Conservation (phyloP, 1,140 invertebrate genomes). For the Conus betulinus region DNA sequence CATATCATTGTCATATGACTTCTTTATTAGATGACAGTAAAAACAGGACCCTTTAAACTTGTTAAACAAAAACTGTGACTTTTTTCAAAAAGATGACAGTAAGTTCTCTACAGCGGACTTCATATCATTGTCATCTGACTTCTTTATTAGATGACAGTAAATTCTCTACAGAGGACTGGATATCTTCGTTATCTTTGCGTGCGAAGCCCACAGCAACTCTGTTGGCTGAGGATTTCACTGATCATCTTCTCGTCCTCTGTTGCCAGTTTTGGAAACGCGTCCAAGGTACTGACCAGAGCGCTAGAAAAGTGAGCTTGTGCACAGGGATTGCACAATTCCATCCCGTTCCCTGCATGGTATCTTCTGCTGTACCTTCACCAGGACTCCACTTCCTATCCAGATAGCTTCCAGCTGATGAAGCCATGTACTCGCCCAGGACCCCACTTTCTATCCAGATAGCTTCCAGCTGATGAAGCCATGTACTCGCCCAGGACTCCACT, state of each 20-base stretch:
- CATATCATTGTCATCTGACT: neutral
- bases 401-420: too few species aligned
- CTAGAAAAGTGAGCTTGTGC: neutral
- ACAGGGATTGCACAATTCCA: neutral
- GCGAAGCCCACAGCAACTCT: neutral
- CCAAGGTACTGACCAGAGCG: constrained; percentile 2
- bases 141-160: neutral
- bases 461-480: too few species aligned
- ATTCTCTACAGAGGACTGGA: neutral
- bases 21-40: neutral
- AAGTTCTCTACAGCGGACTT: neutral
- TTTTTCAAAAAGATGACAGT: too few species aligned
- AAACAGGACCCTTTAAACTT: too few species aligned
- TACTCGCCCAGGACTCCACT: too few species aligned
- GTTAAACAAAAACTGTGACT: too few species aligned
- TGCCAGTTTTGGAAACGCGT: neutral
- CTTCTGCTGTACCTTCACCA: too few species aligned
- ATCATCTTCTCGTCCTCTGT: neutral
- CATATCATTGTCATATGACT: neutral
- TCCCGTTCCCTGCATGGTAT: too few species aligned
- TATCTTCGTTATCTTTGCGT: neutral
- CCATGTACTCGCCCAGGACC: too few species aligned
- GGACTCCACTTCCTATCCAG: too few species aligned
- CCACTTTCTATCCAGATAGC: too few species aligned
- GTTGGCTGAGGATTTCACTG: neutral